Conservation (phyloP, 2,797 vertebrate species). For the Scolopax rusticola region DNA sequence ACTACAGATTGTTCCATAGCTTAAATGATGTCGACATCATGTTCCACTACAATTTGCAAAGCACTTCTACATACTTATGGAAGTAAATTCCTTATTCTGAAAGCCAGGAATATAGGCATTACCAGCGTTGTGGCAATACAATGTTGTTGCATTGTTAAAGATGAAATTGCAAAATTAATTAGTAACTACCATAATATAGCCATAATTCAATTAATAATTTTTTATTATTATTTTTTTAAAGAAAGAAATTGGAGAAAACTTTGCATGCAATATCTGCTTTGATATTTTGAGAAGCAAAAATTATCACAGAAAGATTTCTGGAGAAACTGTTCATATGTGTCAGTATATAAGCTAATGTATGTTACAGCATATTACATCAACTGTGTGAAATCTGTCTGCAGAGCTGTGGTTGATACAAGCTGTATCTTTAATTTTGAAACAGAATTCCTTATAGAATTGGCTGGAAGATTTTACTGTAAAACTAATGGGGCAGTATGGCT, state of each 20-base stretch:
- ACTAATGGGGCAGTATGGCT: neutral
- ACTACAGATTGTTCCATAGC: neutral
- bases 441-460: neutral
- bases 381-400: neutral
- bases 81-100: neutral
- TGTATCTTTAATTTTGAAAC: neutral
- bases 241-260: neutral
- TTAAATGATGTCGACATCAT: neutral
- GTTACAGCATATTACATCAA: neutral
- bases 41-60: neutral
- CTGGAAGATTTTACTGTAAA: neutral
- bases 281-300: neutral
- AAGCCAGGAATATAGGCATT: neutral
- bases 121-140: neutral
- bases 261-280: neutral
- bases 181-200: neutral
- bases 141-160: neutral
- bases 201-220: neutral
- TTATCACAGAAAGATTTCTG: neutral
- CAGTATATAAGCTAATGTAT: neutral
- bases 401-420: neutral
- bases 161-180: neutral
- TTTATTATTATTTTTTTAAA: neutral
- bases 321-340: neutral
- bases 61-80: neutral